Percentiles rank a stretch among this genome's conserved stretches.
Evolutionary conservation across 2,113 vertebrate species (phyloP).

Genomic region (Sitta europaea): DNA sequence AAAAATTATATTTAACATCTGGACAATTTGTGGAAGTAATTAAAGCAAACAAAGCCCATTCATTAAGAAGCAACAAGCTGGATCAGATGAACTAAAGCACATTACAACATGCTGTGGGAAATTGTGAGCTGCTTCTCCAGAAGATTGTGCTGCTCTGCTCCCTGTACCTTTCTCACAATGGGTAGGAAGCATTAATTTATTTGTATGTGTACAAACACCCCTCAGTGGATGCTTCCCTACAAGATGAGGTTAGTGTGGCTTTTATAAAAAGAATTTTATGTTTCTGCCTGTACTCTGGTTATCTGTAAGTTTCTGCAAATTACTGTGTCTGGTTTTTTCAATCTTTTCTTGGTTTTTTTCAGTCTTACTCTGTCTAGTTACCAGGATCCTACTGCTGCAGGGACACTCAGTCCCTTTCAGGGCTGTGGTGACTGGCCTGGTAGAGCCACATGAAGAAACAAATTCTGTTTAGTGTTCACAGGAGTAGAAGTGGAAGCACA

Average conservation of each 20-base stretch:
- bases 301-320: not conserved
- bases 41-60: not conserved
- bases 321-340: not conserved
- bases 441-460: not conserved
- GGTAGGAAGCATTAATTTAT: not conserved
- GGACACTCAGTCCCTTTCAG: not conserved
- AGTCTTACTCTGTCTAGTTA: not conserved
- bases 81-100: not conserved
- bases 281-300: not conserved
- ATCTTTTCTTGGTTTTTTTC: not conserved
- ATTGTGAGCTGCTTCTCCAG: not conserved
- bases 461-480: not conserved
- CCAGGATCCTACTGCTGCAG: not conserved
- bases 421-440: not conserved
- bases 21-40: not conserved
- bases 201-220: fast-evolving
- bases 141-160: not conserved
- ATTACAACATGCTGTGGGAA: not conserved
- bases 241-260: not conserved
- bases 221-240: not conserved
- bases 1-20: not conserved
- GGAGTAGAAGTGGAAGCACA: not conserved
- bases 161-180: not conserved
- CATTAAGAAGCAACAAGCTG: not conserved
- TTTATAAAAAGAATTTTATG: not conserved